phyloP scores from a whole-genome alignment of 2,888 invertebrate genomes.

The Nasonia oneida region DNA sequence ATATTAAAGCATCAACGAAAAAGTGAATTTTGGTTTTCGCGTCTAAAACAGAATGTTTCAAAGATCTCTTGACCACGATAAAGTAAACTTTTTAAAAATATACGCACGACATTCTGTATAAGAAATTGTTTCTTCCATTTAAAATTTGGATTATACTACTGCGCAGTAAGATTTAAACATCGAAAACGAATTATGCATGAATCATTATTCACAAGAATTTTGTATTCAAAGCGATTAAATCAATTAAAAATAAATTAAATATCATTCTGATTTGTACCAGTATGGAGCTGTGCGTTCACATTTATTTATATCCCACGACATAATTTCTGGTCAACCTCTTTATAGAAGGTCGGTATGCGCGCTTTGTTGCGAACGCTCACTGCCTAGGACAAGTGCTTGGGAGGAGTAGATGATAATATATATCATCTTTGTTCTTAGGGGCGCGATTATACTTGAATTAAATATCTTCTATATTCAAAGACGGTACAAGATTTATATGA shows the following conservation, averaged over 20 bases:
- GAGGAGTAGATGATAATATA: slow-evolving; percentile 26
- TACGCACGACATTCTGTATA: too few relatives aligned
- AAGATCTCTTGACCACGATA: too few relatives aligned
- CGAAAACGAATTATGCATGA: background rate
- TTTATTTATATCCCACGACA: slow-evolving; percentile 5
- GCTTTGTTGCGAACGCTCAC: slow-evolving; percentile 16
- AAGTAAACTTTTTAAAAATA: too few relatives aligned
- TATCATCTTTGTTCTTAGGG: slow-evolving; percentile 20
- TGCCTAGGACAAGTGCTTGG: background rate
- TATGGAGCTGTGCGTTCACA: background rate
- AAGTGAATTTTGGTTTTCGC: background rate
- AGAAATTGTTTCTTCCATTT: too few relatives aligned
- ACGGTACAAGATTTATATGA: background rate
- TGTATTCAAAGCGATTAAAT: background rate
- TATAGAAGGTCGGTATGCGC: slow-evolving; percentile 22
- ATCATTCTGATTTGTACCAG: background rate
- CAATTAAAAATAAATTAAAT: background rate
- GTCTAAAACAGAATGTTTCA: background rate
- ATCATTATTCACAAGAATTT: background rate
- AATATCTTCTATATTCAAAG: background rate
- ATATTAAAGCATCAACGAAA: background rate
- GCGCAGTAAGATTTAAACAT: background rate
- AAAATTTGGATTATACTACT: too few relatives aligned
- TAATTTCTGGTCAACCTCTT: slow-evolving; percentile 5
- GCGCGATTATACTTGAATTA: background rate